Evolutionary conservation across 1,140 invertebrate species (phyloP).

Genomic region (Zaprionus nigranus): DNA sequence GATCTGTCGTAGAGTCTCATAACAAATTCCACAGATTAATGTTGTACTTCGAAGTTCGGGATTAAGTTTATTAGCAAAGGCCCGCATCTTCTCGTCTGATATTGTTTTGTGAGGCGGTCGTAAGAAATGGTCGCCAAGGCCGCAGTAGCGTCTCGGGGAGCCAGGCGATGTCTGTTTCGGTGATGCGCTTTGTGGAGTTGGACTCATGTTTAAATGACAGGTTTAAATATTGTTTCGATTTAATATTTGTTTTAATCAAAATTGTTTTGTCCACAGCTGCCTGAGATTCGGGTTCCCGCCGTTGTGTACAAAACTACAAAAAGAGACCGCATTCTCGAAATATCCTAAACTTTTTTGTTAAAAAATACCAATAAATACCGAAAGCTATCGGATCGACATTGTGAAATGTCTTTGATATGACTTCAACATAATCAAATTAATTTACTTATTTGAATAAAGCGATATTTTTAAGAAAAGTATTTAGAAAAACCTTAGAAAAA

Average conservation of each 20-base stretch:
- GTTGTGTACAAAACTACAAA: background rate
- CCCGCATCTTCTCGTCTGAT: conserved; percentile 15
- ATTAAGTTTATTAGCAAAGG: conserved; percentile 37
- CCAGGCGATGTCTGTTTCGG: background rate
- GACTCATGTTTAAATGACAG: background rate
- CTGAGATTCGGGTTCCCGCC: conserved; percentile 22
- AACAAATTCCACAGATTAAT: conserved; percentile 35
- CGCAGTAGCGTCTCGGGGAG: conserved; percentile 24
- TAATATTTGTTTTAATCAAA: background rate
- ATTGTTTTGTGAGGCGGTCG: conserved; percentile 22
- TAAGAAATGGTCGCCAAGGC: conserved; percentile 33
- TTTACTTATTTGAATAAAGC: background rate
- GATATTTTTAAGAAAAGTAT: background rate
- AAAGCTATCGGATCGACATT: background rate
- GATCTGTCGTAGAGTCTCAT: conserved; percentile 3
- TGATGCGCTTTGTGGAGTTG: background rate
- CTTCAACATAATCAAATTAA: background rate
- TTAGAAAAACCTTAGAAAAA: too few relatives aligned
- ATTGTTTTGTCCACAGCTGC: background rate
- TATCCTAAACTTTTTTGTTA: too few relatives aligned
- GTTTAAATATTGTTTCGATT: background rate
- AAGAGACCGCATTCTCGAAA: background rate
- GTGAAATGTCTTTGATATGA: too few relatives aligned
- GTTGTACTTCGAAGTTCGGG: conserved; percentile 24
- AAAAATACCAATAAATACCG: background rate